Evolutionary conservation across 2,113 vertebrate genomes (phyloP).

Genomic region (Apodemus speciosus): DNA sequence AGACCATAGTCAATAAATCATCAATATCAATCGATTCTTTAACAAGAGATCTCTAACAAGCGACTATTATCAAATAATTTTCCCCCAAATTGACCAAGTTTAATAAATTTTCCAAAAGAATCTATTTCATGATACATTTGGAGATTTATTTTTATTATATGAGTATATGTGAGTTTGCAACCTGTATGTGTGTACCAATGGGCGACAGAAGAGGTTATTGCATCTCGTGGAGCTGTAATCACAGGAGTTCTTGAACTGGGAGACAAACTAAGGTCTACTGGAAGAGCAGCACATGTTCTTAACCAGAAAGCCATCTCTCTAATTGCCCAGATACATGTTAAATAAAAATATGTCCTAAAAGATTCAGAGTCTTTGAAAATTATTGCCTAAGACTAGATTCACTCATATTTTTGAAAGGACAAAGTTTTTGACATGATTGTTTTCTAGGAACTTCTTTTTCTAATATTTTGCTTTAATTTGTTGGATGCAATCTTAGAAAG

Average conservation of each 20-base stretch:
- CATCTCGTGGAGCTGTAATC: background rate
- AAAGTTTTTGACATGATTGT: background rate
- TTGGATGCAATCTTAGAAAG: background rate
- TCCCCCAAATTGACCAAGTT: background rate
- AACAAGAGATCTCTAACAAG: conserved; percentile 38
- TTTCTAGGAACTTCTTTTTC: conserved; percentile 18
- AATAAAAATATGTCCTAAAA: conserved; percentile 27
- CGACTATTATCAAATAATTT: background rate
- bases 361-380: background rate
- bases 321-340: background rate
- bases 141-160: background rate
- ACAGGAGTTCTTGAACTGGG: background rate
- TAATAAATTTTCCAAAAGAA: conserved; percentile 23
- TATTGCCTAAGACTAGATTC: background rate
- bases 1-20: background rate
- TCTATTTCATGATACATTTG: conserved; percentile 37
- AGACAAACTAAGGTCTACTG: background rate
- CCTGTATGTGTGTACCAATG: background rate
- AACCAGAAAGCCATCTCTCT: background rate
- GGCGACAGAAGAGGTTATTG: no score
- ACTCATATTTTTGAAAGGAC: conserved; percentile 12
- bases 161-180: background rate
- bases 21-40: background rate
- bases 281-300: background rate
- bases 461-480: conserved; percentile 46